These are phyloP conservation scores for Pollimyrus isidori DNA, from an alignment of 2,113 vertebrate genomes.

Conservation along the genomic window DNA sequence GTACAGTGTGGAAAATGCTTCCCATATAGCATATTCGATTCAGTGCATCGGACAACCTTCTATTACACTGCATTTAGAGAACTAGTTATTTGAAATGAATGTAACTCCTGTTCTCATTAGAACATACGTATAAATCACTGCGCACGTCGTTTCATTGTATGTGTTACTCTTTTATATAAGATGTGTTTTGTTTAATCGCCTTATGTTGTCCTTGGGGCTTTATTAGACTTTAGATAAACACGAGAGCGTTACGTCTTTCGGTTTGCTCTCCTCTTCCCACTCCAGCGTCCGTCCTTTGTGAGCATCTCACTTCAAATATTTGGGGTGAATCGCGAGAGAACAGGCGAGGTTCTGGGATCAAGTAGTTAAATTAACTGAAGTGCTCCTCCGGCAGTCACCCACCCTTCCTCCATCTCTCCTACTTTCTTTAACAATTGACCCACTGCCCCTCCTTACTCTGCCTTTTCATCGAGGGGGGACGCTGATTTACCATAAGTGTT, in stretches of 20 bases:
- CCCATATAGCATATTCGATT: not conserved
- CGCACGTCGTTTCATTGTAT: constrained; percentile 9
- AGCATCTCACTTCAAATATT: constrained; percentile 62
- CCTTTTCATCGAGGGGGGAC: constrained; percentile 17
- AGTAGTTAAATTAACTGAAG: constrained; percentile 57
- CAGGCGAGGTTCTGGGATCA: constrained; percentile 52
- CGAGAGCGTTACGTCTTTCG: constrained; percentile 37
- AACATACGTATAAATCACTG: constrained; percentile 14
- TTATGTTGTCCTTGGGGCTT: constrained; percentile 45
- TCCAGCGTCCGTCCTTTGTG: constrained; percentile 53
- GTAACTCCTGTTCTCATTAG: constrained; percentile 19
- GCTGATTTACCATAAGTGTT: not conserved
- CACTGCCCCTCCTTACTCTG: constrained; percentile 28
- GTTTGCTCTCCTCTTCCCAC: constrained; percentile 56
- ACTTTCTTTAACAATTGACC: constrained; percentile 18
- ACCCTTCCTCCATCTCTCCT: constrained; percentile 1
- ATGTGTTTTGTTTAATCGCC: constrained; percentile 44
- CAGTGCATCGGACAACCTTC: not conserved
- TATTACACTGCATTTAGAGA: not conserved
- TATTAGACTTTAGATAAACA: constrained; percentile 61
- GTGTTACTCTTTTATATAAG: constrained; percentile 18
- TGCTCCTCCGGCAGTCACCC: constrained; percentile 38
- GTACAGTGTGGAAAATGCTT: not conserved
- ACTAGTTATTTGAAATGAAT: constrained; percentile 20
- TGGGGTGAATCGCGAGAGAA: constrained; percentile 43